Evolutionary conservation across 1,140 invertebrate species (phyloP).

Genomic region (Lepidurus couesii): DNA sequence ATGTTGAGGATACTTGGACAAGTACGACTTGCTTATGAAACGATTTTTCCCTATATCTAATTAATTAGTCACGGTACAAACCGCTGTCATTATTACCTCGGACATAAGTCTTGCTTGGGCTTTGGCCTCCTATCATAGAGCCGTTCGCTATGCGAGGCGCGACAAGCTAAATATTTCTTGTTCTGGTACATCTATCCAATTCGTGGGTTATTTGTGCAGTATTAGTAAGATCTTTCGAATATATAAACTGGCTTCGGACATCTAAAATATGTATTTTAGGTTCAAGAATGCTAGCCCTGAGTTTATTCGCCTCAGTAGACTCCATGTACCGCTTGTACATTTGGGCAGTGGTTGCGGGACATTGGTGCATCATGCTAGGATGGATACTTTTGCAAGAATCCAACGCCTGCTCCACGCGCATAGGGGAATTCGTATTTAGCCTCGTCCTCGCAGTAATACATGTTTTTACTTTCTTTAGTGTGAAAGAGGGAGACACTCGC

Average conservation of each 20-base stretch:
- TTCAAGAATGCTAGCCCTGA: constrained; percentile 46
- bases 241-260: neutral
- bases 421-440: constrained; percentile 29
- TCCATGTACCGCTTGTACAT: constrained; percentile 40
- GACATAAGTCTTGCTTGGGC: constrained; percentile 77
- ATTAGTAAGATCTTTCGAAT: constrained; percentile 52
- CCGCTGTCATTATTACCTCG: constrained; percentile 64
- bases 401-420: constrained; percentile 27
- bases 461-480: constrained; percentile 34
- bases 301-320: constrained; percentile 43
- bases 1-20: constrained; percentile 36
- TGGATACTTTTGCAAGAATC: constrained; percentile 42
- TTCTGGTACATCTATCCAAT: constrained; percentile 59
- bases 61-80: constrained; percentile 46
- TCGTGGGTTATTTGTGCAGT: constrained; percentile 71
- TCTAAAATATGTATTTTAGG: neutral
- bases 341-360: constrained; percentile 42
- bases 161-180: constrained; percentile 64
- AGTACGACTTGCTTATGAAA: constrained; percentile 43
- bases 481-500: constrained; percentile 27
- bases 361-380: constrained; percentile 47
- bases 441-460: constrained; percentile 30
- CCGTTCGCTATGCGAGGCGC: constrained; percentile 63
- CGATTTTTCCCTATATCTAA: neutral
- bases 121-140: constrained; percentile 74